Evolutionary conservation across 2,113 vertebrate genomes (phyloP).

Genomic region (Sula dactylatra): DNA sequence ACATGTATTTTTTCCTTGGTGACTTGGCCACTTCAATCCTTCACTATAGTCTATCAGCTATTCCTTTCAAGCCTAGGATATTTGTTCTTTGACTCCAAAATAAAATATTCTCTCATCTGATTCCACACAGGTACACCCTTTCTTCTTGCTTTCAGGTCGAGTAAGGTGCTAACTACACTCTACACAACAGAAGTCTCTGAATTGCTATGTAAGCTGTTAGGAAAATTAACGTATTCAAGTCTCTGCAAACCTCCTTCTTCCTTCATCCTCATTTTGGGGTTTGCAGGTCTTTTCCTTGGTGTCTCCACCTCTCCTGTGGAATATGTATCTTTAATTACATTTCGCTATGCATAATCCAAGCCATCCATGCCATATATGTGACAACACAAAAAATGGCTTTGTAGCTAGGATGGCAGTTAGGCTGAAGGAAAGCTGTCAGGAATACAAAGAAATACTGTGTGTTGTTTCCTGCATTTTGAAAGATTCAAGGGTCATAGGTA

Average conservation of each 20-base stretch:
- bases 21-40: not conserved
- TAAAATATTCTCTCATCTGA: not conserved
- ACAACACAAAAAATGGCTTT: not conserved
- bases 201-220: not conserved
- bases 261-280: conserved; percentile 27
- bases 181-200: not conserved
- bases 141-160: not conserved
- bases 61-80: not conserved
- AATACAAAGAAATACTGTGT: not conserved
- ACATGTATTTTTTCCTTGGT: fast-evolving
- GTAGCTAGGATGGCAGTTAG: not conserved
- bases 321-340: conserved; percentile 42
- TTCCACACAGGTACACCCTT: not conserved
- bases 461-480: not conserved
- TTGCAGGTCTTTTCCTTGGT: conserved; percentile 53
- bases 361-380: not conserved
- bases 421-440: not conserved
- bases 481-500: not conserved
- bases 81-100: not conserved
- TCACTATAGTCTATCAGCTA: not conserved
- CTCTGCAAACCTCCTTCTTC: conserved; percentile 8
- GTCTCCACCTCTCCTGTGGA: not conserved
- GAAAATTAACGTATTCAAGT: conserved; percentile 42
- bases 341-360: conserved; percentile 25
- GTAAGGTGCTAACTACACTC: not conserved